Conservation (phyloP, 2,888 invertebrate genomes). For the Itoplectis maculator region DNA sequence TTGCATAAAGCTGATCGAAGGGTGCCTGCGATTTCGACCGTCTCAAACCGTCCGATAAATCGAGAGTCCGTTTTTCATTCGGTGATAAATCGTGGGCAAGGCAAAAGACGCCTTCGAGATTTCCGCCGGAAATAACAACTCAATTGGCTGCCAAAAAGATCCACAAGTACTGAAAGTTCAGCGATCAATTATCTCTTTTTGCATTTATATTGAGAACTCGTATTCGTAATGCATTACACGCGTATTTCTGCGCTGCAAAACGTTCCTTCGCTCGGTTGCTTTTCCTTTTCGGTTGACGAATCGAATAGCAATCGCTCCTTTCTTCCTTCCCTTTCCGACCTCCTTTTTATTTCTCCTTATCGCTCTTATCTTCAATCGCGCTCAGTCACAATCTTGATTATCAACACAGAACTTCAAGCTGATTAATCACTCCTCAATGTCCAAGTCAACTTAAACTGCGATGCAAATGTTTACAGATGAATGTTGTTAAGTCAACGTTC, state of each 20-base stretch:
- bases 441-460: not conserved
- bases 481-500: not conserved
- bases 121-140: constrained; percentile 23
- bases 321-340: not conserved
- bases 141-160: constrained; percentile 14
- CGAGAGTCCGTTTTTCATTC: constrained; percentile 19
- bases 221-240: not conserved
- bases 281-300: not conserved
- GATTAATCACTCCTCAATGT: constrained; percentile 1
- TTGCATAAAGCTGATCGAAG: constrained; percentile 51
- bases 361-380: not conserved
- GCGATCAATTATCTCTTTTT: not conserved
- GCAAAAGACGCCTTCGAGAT: constrained; percentile 24
- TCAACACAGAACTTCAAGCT: not conserved
- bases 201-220: not conserved
- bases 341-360: not conserved
- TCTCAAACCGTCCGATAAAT: constrained; percentile 45
- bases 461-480: constrained; percentile 8
- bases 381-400: not conserved
- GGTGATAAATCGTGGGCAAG: constrained; percentile 23
- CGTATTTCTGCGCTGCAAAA: not conserved
- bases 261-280: not conserved
- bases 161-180: constrained; percentile 14
- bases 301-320: not conserved
- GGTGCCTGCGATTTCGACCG: not conserved